Percentiles rank a stretch among this genome's conserved stretches.
phyloP scores from a whole-genome alignment of 1,140 invertebrate species.

The Drosophila miranda region DNA sequence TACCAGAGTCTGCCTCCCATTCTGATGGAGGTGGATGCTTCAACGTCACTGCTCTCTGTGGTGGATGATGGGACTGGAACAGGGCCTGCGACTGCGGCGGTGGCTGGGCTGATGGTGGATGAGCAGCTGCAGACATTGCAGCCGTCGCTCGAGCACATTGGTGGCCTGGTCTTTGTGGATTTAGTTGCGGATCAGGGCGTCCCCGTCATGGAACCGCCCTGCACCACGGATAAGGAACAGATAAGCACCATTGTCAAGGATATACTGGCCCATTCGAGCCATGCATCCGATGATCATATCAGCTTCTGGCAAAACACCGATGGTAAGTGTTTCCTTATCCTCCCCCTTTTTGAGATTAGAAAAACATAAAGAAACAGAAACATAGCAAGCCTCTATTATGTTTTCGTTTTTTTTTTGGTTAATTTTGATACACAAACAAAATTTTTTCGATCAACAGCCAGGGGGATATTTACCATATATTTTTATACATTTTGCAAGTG shows the following conservation, averaged over 20 bases:
- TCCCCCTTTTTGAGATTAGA: too few relatives aligned
- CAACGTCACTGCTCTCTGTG: constrained; percentile 21
- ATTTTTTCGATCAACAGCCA: too few relatives aligned
- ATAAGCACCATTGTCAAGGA: constrained; percentile 72
- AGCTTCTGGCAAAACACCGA: constrained; percentile 65
- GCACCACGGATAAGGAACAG: constrained; percentile 56
- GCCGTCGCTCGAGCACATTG: constrained; percentile 20
- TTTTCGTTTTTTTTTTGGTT: too few relatives aligned
- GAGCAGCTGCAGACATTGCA: constrained; percentile 64
- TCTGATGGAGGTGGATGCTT: constrained; percentile 26
- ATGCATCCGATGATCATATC: constrained; percentile 54
- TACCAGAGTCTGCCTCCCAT: constrained; percentile 27
- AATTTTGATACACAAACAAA: too few relatives aligned
- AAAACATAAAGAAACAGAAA: too few relatives aligned
- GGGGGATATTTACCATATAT: too few relatives aligned
- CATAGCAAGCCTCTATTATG: too few relatives aligned
- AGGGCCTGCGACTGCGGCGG: too few relatives aligned
- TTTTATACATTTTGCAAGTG: too few relatives aligned
- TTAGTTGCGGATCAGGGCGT: neutral
- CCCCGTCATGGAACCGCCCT: neutral
- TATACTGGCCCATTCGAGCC: constrained; percentile 57
- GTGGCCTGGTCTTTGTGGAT: constrained; percentile 14
- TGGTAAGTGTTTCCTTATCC: constrained; percentile 38
- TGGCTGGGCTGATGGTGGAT: constrained; percentile 39
- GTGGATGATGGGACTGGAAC: neutral